These are phyloP conservation scores for Aix galericulata DNA, from an alignment of 2,113 vertebrate genomes.

Conservation along the genomic window DNA sequence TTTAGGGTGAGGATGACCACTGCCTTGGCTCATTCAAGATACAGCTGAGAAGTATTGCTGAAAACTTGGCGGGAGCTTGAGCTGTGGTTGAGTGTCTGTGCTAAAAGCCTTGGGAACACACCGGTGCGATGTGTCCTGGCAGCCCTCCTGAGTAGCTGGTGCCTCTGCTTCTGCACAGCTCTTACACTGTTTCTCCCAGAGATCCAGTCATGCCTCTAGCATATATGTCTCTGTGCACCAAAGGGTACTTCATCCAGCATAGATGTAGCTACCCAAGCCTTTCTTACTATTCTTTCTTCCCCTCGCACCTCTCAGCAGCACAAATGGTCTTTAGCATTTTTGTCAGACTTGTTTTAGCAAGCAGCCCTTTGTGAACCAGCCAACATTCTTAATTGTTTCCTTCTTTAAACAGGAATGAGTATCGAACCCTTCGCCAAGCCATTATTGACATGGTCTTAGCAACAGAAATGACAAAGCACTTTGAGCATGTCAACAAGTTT, in stretches of 20 bases:
- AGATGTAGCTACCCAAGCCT: not conserved
- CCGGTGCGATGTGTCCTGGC: not conserved
- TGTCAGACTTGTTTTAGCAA: slow-evolving; percentile 32
- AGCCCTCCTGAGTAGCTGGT: not conserved
- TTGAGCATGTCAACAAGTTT: slow-evolving; percentile 98
- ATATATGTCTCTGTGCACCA: not conserved
- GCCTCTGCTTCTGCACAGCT: not conserved
- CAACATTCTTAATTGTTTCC: slow-evolving; percentile 29
- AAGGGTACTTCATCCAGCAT: not conserved
- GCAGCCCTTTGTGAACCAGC: slow-evolving; percentile 12
- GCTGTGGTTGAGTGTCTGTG: not conserved
- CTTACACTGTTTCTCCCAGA: not conserved
- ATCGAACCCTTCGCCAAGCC: slow-evolving; percentile 91
- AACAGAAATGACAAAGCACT: slow-evolving; percentile 99
- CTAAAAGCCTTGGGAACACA: not conserved
- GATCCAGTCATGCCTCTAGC: not conserved
- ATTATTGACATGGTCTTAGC: slow-evolving; percentile 98
- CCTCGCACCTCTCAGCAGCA: not conserved
- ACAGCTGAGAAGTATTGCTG: not conserved
- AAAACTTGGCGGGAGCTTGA: not conserved
- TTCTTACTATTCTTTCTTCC: not conserved
- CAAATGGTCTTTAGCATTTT: not conserved
- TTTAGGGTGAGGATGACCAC: not conserved
- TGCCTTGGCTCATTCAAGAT: not conserved
- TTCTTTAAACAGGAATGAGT: slow-evolving; percentile 88